Percentiles rank a stretch among this genome's conserved stretches.
phyloP scores from a whole-genome alignment of 2,888 invertebrate genomes.

The Eupithecia inturbata region DNA sequence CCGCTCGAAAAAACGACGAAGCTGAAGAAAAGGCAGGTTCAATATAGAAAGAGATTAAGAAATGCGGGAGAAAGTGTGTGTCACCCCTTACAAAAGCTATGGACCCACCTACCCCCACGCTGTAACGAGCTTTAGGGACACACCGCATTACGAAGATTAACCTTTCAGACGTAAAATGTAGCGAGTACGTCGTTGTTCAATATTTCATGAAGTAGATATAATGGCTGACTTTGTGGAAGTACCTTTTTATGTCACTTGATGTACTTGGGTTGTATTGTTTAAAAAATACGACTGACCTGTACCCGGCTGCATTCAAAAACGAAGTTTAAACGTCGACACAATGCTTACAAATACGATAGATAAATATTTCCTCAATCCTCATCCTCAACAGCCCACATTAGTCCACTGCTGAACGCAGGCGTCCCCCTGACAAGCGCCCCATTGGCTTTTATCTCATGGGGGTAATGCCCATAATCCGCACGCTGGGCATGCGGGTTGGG shows the following conservation, averaged over 20 bases:
- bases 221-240: neutral
- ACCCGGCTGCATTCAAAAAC: neutral
- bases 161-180: constrained; percentile 1
- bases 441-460: too few relatives aligned
- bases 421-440: too few relatives aligned
- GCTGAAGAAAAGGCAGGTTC: neutral
- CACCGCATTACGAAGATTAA: constrained; percentile 18
- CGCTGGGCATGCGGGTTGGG: too few relatives aligned
- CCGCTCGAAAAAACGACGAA: neutral
- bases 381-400: too few relatives aligned
- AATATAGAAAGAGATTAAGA: neutral
- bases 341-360: neutral
- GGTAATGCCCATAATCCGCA: too few relatives aligned
- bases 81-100: neutral
- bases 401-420: too few relatives aligned
- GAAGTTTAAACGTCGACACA: neutral
- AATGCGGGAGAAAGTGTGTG: neutral
- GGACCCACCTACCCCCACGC: neutral
- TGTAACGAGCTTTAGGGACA: constrained; percentile 5
- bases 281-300: neutral
- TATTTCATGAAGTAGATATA: constrained; percentile 10
- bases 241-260: neutral
- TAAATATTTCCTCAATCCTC: too few relatives aligned
- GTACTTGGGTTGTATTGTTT: neutral
- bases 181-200: neutral